phyloP scores from a whole-genome alignment of 1,140 invertebrate genomes.

The Nymphalis io region DNA sequence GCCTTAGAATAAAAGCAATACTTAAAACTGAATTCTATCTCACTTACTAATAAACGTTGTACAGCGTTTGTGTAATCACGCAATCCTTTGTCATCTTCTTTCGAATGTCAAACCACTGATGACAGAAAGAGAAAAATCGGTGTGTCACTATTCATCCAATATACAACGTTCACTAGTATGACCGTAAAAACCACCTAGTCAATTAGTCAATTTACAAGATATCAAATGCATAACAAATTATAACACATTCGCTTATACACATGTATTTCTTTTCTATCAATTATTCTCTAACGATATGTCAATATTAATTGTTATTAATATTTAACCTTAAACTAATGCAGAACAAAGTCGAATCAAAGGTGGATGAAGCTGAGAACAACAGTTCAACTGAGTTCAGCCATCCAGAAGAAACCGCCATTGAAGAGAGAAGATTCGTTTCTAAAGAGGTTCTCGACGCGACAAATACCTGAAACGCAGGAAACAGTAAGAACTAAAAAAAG shows the following conservation, averaged over 20 bases:
- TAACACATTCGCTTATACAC: no score
- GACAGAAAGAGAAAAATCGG: no score
- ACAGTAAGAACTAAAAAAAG: conserved; percentile 78
- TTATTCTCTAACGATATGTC: neutral
- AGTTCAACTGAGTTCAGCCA: conserved; percentile 94
- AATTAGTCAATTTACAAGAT: no score
- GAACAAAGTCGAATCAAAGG: conserved; percentile 94
- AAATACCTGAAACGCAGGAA: conserved; percentile 93
- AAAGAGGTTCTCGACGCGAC: conserved; percentile 95
- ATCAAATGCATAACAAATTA: no score
- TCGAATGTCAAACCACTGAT: no score
- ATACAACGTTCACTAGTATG: no score
- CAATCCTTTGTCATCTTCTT: no score
- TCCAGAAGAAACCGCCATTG: conserved; percentile 92
- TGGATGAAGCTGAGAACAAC: conserved; percentile 97
- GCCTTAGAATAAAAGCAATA: no score
- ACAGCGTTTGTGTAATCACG: no score
- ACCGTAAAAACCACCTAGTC: neutral
- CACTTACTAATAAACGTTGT: no score
- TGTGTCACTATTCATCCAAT: no score
- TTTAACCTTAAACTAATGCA: conserved; percentile 66
- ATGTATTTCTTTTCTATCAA: neutral
- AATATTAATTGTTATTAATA: neutral
- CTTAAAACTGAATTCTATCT: no score
- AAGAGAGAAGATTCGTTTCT: conserved; percentile 97